phyloP scores from a whole-genome alignment of 1,140 invertebrate genomes.

The Drosophila miranda region DNA sequence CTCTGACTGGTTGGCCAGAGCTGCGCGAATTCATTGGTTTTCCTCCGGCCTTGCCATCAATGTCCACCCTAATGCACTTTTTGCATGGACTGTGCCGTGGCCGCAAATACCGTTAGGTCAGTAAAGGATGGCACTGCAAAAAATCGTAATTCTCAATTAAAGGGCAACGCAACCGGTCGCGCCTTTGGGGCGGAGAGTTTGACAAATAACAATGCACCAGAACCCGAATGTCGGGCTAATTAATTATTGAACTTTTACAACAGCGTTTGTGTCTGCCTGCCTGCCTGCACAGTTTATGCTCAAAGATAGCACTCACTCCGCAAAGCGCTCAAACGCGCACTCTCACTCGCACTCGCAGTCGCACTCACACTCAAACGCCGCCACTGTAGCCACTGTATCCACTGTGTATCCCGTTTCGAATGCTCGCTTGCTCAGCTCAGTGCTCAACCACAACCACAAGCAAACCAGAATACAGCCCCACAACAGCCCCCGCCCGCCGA shows the following conservation, averaged over 20 bases:
- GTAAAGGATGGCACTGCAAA: neutral
- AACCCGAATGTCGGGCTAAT: conserved; percentile 60
- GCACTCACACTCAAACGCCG: conserved; percentile 1
- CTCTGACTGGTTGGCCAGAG: too few relatives aligned
- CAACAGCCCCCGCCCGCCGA: conserved; percentile 19
- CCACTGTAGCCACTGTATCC: neutral
- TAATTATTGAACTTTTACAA: conserved; percentile 78
- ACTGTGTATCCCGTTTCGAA: conserved; percentile 19
- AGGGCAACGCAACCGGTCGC: conserved; percentile 34
- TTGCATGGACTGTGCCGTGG: conserved; percentile 13
- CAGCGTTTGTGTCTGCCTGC: conserved; percentile 43
- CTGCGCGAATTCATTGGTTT: conserved; percentile 51
- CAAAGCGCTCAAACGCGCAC: conserved; percentile 61
- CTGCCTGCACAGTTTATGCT: conserved; percentile 1
- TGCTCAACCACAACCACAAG: conserved; percentile 42
- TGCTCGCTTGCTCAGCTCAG: conserved; percentile 46
- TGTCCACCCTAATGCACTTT: conserved; percentile 61
- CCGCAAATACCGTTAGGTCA: too few relatives aligned
- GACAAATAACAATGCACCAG: conserved; percentile 50
- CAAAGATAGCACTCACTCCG: conserved; percentile 8
- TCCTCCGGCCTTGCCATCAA: conserved; percentile 43
- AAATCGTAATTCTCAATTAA: conserved; percentile 64
- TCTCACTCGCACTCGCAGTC: conserved; percentile 19
- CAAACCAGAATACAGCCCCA: conserved; percentile 56
- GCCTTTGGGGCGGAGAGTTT: conserved; percentile 30